Base-by-base conservation (phyloP, 2,888 invertebrate genomes). In the Drosophila neonasuta region DNA sequence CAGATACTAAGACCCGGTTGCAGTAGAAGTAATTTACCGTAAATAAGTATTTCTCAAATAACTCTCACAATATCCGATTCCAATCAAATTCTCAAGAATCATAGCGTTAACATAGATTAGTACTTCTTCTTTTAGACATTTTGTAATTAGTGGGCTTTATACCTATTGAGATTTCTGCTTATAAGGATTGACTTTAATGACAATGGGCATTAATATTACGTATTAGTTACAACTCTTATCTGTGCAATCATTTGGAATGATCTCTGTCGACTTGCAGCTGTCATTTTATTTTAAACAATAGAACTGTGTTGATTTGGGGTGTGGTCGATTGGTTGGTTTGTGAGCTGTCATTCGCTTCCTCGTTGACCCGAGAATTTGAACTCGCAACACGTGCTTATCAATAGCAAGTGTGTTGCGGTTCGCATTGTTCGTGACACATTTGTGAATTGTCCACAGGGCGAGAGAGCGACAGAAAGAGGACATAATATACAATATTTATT, bases 311-410 rank as follows among this genome's bases (percentile, higher is more conserved):
- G n/a, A 17, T 32, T 17, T 15, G 11, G 30, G 3, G 30, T n/a
- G 11, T 30, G 8, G 30, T 2, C 6, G 20, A 45, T n/a, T 24
- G 6, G 24, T 24, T 24, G 29, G 30, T 9, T 9, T 0, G 1
- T 36, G 15, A 29, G 6, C 7, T 56, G 46, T 9, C 56, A 57
- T 46, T 63, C 48, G 64, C 68, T 86, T 82, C 86, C 81, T 83
- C 68, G 62, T 84, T 82, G 86, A 82, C 86, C 81, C 66, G 65
- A 42, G 54, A 62, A 46, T 55, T 71, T 86, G 86, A 80, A 78
- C 86, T 67, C 65, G 36, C 58, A 70, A 80, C 84, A 76, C 81
- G 86, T 80, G 81, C 81, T 82, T 82, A 82, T 82, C 81, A 82
- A 76, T 79, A 11, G 24, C 24, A 24, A 5, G 11, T 5, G n/a